A percentile compares a stretch with the other conserved stretches of the same genome.
Conservation (phyloP, 2,888 invertebrate species). For the Hypsopygia costalis region DNA sequence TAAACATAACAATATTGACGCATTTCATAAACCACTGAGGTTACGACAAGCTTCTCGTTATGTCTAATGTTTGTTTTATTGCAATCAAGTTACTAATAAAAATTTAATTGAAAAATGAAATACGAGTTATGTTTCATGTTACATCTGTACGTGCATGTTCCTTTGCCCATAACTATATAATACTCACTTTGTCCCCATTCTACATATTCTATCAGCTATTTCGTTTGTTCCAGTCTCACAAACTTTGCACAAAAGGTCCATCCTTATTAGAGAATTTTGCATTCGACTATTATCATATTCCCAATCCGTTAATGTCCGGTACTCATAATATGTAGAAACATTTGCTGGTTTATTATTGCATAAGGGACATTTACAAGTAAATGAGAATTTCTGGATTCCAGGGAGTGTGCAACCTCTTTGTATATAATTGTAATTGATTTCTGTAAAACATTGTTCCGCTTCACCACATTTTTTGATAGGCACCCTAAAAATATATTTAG, state of each 20-base stretch:
- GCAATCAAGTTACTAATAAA: too few relatives aligned
- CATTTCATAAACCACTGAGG: too few relatives aligned
- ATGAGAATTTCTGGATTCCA: slow-evolving; percentile 45
- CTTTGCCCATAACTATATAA: too few relatives aligned
- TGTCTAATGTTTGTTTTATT: too few relatives aligned
- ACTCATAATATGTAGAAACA: slow-evolving; percentile 42
- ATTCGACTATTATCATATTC: slow-evolving; percentile 50
- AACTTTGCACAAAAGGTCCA: slow-evolving; percentile 48
- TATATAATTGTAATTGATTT: slow-evolving; percentile 50
- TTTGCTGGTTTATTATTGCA: slow-evolving; percentile 57
- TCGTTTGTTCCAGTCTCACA: slow-evolving; percentile 44
- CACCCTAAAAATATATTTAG: slow-evolving; percentile 33
- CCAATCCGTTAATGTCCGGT: slow-evolving; percentile 49
- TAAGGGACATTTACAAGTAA: slow-evolving; percentile 59
- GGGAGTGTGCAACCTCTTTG: slow-evolving; percentile 51
- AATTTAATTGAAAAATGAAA: too few relatives aligned
- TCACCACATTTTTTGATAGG: slow-evolving; percentile 30
- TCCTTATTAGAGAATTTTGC: slow-evolving; percentile 27
- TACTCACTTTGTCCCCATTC: slow-evolving; percentile 2
- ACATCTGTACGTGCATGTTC: too few relatives aligned
- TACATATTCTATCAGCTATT: slow-evolving; percentile 39
- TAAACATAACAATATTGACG: too few relatives aligned
- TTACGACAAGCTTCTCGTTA: too few relatives aligned
- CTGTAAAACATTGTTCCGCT: slow-evolving; percentile 44
- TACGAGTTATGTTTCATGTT: too few relatives aligned